Percentiles rank a stretch among this genome's conserved stretches.
phyloP scores from a whole-genome alignment of 2,888 invertebrate genomes.

The Mongoloraphidia duomilia region DNA sequence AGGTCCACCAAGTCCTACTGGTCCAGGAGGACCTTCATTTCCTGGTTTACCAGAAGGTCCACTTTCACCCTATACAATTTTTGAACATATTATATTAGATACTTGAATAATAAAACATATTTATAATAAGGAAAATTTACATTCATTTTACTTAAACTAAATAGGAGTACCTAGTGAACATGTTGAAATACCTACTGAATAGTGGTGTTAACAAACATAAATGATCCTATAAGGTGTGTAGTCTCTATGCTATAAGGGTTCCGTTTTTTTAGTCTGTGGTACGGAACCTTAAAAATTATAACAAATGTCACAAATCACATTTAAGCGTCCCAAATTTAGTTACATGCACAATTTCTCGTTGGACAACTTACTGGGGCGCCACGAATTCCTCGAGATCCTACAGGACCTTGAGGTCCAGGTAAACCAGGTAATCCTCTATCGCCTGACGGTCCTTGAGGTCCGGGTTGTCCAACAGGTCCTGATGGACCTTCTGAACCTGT shows the following conservation, averaged over 20 bases:
- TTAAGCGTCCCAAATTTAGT: too few relatives aligned
- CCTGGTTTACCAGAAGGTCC: conserved; percentile 61
- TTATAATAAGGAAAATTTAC: background rate
- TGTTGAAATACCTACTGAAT: too few relatives aligned
- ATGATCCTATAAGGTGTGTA: too few relatives aligned
- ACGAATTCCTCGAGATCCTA: conserved; percentile 49
- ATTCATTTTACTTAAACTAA: too few relatives aligned
- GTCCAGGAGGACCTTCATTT: conserved; percentile 56
- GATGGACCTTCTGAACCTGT: conserved; percentile 50
- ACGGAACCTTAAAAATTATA: too few relatives aligned
- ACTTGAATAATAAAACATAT: too few relatives aligned
- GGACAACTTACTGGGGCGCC: conserved; percentile 39
- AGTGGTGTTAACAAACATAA: too few relatives aligned
- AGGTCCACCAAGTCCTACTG: conserved; percentile 47
- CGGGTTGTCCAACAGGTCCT: conserved; percentile 55
- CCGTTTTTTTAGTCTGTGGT: too few relatives aligned
- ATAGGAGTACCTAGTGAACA: too few relatives aligned
- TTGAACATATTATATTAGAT: background rate
- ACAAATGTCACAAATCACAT: too few relatives aligned
- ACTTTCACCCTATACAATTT: conserved; percentile 43
- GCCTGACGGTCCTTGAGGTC: conserved; percentile 53
- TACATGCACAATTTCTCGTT: too few relatives aligned
- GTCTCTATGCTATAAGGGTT: too few relatives aligned
- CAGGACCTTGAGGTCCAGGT: conserved; percentile 45
- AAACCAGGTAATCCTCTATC: conserved; percentile 49